Evolutionary conservation across 35 echinoderm and acorn worm genomes (phyloP), one percentile per base, ranked within the genome.

Genomic region (Eucidaris tribuloides): DNA sequence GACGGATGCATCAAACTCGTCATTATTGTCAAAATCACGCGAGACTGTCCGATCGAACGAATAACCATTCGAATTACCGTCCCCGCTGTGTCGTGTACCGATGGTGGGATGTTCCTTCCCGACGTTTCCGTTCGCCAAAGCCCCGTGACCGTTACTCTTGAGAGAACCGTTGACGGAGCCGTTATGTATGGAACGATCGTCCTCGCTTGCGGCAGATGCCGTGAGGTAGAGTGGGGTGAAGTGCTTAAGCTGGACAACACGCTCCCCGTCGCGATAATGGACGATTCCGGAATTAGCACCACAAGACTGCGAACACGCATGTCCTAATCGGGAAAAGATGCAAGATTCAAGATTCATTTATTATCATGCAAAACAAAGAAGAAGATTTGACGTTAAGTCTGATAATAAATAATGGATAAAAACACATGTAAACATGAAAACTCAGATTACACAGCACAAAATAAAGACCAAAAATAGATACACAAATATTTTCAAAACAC

Each of bases 171-270:
- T 74, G 34, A 24, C 35, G n/a, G 42, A 56, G 2, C 41, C 28
- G 7, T 11, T 11, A 27, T 30, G 77, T n/a, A 80, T 50, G 25
- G 78, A 30, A 46, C 46, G 46, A n/a, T 78, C 37, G 2, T 80
- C 41, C 45, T 89, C 87, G 87, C 58, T 79, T 30, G 81, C 87
- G 24, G 91, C 86, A 3, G 87, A 92, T 32, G 83, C 84, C 9
- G 96, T 99, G 2, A 99, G 83, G 81, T 99, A 99, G 25, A 99
- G 74, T 19, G 96, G 96, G 38, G 96, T 90, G 52, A 99, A 99
- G 30, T 88, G 96, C 63, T 93, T 93, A 4, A 99, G 79, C 41
- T 99, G 90, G 34, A 92, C 89, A 19, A 99, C 77, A 19, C 83
- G 66, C 14, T 99, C 91, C n/a, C 90, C 91, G 63, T 99, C 91